Evolutionary conservation across 92 coral and sea anemone genomes (phyloP), one percentile per base, ranked within the genome.

Genomic region (Diadumene lineata): DNA sequence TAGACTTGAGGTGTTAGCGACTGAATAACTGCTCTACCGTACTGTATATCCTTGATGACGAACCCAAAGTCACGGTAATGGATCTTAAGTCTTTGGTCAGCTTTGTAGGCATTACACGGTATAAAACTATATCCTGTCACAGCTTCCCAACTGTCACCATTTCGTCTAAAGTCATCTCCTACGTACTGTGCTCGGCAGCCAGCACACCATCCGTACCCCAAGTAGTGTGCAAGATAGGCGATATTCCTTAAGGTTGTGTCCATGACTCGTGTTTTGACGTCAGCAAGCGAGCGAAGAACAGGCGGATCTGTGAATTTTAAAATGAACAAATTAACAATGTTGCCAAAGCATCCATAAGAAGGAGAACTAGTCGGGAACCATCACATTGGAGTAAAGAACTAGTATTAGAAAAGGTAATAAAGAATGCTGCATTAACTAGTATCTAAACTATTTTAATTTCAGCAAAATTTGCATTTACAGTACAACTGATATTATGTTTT

Each of bases 141-240:
- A 9, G 92, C 86, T 26, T 55, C 80, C 97, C 97, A 87, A 30
- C 79, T 84, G 77, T 89, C 96, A 0, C 88, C 89, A 8, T 78
- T 88, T 19, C 96, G 81, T 23, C 83, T 30, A 66, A 85, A 89
- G 70, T 89, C 94, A 34, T 89, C 85, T 0, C 90, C 94, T 18
- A 74, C 85, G 23, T 11, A 38, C 68, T 73, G 69, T 2, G 74
- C 84, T 78, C 94, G 57, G 73, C 94, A 85, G n/a, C 94, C 90
- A 7, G 72, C 51, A 38, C 82, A 76, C 90, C 90, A 89, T 23
- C 94, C 90, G 69, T 89, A 89, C 3, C 93, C 93, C 17, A 85
- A 87, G 68, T 76, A 74, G 56, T 89, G 51, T 16, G 87, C 88
- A 28, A 89, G 74, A 19, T 72, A 72, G 22, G 60, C 84, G 24